Conservation (phyloP, 2,113 vertebrate genomes). For the Grantiella picta region DNA sequence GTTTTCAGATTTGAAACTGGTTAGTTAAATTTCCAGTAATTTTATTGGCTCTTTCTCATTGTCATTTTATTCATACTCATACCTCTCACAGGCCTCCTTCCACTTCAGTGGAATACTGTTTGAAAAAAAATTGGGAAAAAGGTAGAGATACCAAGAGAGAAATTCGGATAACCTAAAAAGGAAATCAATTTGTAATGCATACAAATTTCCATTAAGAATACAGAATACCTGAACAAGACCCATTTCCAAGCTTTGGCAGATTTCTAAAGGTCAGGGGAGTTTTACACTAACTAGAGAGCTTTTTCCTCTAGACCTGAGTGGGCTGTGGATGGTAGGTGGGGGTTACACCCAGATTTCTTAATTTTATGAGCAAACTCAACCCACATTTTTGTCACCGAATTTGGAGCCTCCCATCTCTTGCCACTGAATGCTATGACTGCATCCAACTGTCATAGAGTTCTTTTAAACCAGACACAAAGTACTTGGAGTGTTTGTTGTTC, state of each 20-base stretch:
- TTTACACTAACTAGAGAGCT: background rate
- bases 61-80: background rate
- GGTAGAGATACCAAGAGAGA: background rate
- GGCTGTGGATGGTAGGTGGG: background rate
- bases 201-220: background rate
- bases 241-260: background rate
- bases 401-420: background rate
- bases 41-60: background rate
- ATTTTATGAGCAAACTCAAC: background rate
- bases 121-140: background rate
- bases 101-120: background rate
- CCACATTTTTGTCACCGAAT: background rate
- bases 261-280: background rate
- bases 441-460: background rate
- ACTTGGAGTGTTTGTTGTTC: background rate
- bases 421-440: background rate
- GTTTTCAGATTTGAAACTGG: background rate
- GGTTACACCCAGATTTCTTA: fast-evolving
- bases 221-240: background rate
- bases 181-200: background rate
- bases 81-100: background rate
- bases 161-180: background rate
- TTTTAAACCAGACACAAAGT: background rate
- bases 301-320: background rate
- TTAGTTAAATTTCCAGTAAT: background rate